Base-by-base conservation (phyloP, 2,113 vertebrate genomes). In the Mirounga angustirostris region DNA sequence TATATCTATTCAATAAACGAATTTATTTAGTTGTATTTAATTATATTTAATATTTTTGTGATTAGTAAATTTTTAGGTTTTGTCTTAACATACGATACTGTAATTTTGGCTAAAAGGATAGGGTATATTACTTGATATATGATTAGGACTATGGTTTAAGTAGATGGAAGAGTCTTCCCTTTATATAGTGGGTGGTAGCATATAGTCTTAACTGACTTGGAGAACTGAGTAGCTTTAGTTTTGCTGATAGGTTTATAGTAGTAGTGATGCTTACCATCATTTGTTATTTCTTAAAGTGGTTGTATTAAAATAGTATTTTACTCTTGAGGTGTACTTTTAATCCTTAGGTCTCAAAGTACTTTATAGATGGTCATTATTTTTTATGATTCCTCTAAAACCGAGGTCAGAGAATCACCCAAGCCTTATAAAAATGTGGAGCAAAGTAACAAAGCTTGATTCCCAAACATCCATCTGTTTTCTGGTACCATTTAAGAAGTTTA, bases 291-390 rank as follows among this genome's bases (percentile, higher is more conserved):
- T 90, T 92, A 78, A 96, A 91, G 50, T 93, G 58, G 74, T 65
- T 15, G 26, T 96, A 65, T 84, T 98, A 96, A 96, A 95, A 79
- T 85, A 90, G 40, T 95, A 26, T 69, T 97, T 97, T 96, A 94
- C 33, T 86, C 80, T 83, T 84, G 74, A 79, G 63, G 21, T 95
- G 8, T 91, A 94, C 95, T 94, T 97, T 98, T 98, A 89, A 97
- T 97, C 89, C 81, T 91, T 89, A 36, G 33, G 33, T 86, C 85
- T 94, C 71, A 71, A 40, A 69, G 30, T 82, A 67, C 65, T 97
- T 98, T 95, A 97, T 95, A 97, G 94, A 54, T 89, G 58, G 84
- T 98, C 40, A 96, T 97, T 98, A 98, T 91, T 94, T 97, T 98
- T 97, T 97, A 97, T 86, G 93, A 96, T 85, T 93, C 67, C 65